These are phyloP conservation scores for Hypolimnas misippus DNA, from an alignment of 2,888 invertebrate species.

Conservation along the genomic window DNA sequence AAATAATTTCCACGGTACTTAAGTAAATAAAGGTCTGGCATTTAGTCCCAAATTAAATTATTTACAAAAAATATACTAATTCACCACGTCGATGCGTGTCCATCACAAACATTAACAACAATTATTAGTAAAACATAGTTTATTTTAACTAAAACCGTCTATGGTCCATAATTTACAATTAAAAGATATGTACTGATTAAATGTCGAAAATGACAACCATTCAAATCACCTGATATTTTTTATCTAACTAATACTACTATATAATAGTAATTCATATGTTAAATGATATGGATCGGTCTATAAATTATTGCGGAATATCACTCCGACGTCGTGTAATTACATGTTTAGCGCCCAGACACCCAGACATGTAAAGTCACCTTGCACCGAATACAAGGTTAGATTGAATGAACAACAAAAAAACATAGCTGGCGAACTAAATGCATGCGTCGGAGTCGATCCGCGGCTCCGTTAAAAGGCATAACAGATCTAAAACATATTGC, in stretches of 20 bases:
- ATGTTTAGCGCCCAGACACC: conserved; percentile 78
- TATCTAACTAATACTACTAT: conserved; percentile 58
- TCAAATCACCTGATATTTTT: conserved; percentile 45
- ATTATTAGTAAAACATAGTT: conserved; percentile 55
- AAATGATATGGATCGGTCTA: conserved; percentile 78
- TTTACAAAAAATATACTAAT: conserved; percentile 54
- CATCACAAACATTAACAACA: conserved; percentile 66
- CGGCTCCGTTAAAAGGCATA: conserved; percentile 48
- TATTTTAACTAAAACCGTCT: conserved; percentile 61
- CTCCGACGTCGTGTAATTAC: conserved; percentile 77
- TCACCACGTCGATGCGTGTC: conserved; percentile 56
- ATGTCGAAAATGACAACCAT: conserved; percentile 40
- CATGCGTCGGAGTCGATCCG: conserved; percentile 57
- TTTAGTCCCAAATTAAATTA: conserved; percentile 58
- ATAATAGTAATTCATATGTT: conserved; percentile 59
- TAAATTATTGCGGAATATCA: conserved; percentile 70
- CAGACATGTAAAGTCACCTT: conserved; percentile 82
- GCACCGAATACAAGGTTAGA: conserved; percentile 76
- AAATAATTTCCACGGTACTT: conserved; percentile 15
- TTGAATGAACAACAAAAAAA: conserved; percentile 79
- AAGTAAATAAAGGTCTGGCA: conserved; percentile 59
- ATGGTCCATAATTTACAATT: conserved; percentile 56
- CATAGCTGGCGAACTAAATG: conserved; percentile 62
- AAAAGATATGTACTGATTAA: conserved; percentile 52
- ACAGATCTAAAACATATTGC: conserved; percentile 50